phyloP scores from a whole-genome alignment of 2,888 invertebrate genomes.

The Lymantria monacha region DNA sequence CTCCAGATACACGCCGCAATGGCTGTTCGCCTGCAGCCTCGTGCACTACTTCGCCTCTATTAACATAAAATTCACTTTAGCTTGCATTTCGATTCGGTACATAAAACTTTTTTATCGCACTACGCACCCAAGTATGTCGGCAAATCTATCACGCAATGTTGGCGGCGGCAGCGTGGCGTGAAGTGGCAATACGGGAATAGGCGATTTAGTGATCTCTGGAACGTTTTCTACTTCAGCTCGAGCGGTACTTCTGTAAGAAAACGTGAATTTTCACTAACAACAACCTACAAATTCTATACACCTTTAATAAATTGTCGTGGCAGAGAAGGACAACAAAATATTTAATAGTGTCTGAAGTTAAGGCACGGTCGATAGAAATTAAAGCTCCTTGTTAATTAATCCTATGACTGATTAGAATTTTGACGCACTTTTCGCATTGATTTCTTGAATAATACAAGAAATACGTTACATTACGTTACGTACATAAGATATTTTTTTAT shows the following conservation, averaged over 20 bases:
- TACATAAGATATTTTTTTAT: no score
- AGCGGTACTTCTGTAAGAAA: slow-evolving; percentile 36
- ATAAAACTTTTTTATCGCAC: not conserved
- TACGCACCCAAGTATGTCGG: slow-evolving; percentile 86
- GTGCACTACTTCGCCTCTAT: slow-evolving; percentile 65
- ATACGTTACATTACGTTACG: no score
- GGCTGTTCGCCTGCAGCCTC: slow-evolving; percentile 35
- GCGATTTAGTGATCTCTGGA: slow-evolving; percentile 17
- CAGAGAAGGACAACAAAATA: no score
- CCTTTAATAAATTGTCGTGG: no score
- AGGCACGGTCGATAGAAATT: no score
- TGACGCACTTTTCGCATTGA: no score
- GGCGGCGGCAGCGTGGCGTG: slow-evolving; percentile 17
- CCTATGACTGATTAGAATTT: no score
- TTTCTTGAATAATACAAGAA: no score
- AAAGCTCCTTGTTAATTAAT: no score
- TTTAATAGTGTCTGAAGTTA: no score
- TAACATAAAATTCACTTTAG: not conserved
- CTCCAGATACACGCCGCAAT: slow-evolving; percentile 37
- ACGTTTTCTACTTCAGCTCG: slow-evolving; percentile 24
- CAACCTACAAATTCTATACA: not conserved
- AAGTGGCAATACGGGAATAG: slow-evolving; percentile 19
- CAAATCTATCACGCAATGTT: slow-evolving; percentile 83
- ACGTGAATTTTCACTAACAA: not conserved
- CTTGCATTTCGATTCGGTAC: not conserved